Evolutionary conservation across 2,797 vertebrate genomes (phyloP), one percentile per base, ranked within the genome.

Genomic region (Sebastes diaconus): DNA sequence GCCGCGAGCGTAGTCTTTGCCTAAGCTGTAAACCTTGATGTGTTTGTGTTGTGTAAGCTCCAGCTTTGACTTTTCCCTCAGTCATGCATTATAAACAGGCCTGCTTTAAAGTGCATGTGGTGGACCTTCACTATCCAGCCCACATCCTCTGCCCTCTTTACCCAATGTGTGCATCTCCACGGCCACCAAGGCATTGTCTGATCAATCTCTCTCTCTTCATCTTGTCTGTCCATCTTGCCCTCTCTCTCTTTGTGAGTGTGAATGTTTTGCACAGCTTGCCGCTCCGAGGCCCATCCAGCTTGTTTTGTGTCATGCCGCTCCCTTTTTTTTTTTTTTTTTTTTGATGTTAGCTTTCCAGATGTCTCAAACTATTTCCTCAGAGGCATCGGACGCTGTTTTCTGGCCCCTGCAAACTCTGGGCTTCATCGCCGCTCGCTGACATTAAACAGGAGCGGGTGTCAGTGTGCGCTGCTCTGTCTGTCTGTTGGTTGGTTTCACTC

Each of bases 261-360:
- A 93, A 85, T 88, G 87, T 93, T 93, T 92, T 87, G 88, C 92
- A 90, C 92, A 87, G 90, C 93, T 94, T 87, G 83, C 88, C 27
- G 93, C 92, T 92, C 91, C 79, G 86, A 90, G 89, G 89, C 86
- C 93, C 90, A 92, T 93, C 91, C 89, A 81, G 91, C 94, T 94
- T 94, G 94, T 94, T 95, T 94, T 92, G 90, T 94, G 94, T 95
- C 94, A 93, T 72, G 84, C 90, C 79, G 83, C 89, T 90, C 79
- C 84, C 86, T 90, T 88, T 68, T 81, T 85, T 86, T 92, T 94
- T 94, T 80, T 81, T 86, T 86, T 92, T 95, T 94, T 94, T 42
- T 42, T 42, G 90, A 94, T 95, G 90, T 93, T 88, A 87, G 93
- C 91, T 94, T 95, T 95, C 93, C 91, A 93, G 87, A 94, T 93